A percentile compares a stretch with the other conserved stretches of the same genome.
Conservation (phyloP, 2,113 vertebrate genomes). For the Sander vitreus region DNA sequence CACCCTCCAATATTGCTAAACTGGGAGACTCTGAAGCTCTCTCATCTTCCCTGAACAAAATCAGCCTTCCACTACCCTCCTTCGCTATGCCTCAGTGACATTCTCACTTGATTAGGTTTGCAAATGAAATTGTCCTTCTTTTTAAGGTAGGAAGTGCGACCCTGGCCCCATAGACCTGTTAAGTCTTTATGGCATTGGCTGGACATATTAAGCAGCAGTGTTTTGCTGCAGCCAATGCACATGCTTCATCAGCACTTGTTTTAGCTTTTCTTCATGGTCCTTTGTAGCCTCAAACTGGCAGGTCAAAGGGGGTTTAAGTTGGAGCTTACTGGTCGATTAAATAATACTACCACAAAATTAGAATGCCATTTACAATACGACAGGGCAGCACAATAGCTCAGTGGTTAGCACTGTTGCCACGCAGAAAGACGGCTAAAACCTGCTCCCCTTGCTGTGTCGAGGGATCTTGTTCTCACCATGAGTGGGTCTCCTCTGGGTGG, state of each 20-base stretch:
- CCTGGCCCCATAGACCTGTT: slow-evolving; percentile 68
- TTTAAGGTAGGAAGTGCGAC: slow-evolving; percentile 55
- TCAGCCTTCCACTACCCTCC: slow-evolving; percentile 38
- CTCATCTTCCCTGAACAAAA: slow-evolving; percentile 44
- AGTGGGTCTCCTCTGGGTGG: neutral
- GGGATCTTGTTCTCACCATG: slow-evolving; percentile 3
- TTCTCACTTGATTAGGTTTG: slow-evolving; percentile 77
- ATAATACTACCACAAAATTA: slow-evolving; percentile 12
- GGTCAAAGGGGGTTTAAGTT: too few relatives aligned
- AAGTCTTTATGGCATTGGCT: slow-evolving; percentile 71
- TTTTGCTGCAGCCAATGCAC: slow-evolving; percentile 32
- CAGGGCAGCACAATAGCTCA: slow-evolving; percentile 9
- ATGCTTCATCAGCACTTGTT: slow-evolving; percentile 63
- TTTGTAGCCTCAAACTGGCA: slow-evolving; percentile 13
- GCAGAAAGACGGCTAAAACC: slow-evolving; percentile 16
- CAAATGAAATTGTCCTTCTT: slow-evolving; percentile 76
- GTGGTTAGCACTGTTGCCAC: slow-evolving; percentile 1
- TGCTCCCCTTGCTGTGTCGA: slow-evolving; percentile 7
- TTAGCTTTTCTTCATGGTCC: slow-evolving; percentile 34
- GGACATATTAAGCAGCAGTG: slow-evolving; percentile 48
- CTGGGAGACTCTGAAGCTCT: slow-evolving; percentile 42
- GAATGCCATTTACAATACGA: slow-evolving; percentile 6
- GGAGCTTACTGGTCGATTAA: too few relatives aligned
- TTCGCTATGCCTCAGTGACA: slow-evolving; percentile 59
- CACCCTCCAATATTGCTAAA: slow-evolving; percentile 45